Percentiles rank a stretch among this genome's conserved stretches.
Evolutionary conservation across 2,888 invertebrate species (phyloP).

Genomic region (Drosophila melanocephala): DNA sequence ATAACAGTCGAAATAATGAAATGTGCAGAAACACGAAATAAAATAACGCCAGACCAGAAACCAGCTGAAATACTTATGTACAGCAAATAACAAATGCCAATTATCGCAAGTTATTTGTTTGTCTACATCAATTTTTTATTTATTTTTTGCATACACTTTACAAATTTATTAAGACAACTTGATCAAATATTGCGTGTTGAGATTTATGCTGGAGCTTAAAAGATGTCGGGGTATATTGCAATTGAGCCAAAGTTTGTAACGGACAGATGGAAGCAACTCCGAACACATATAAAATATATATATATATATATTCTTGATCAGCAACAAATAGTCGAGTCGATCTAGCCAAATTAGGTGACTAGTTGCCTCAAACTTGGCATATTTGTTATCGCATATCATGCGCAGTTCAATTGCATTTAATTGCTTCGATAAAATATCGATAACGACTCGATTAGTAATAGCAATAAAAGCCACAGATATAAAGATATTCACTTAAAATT

Average conservation of each 20-base stretch:
- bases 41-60: slow-evolving; percentile 30
- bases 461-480: neutral
- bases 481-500: neutral
- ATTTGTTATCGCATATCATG: neutral
- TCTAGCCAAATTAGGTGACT: neutral
- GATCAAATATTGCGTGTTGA: neutral
- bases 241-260: neutral
- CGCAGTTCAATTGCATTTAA: neutral
- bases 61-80: slow-evolving; percentile 12
- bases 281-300: neutral
- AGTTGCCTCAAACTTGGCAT: neutral
- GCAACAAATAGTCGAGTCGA: neutral
- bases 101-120: neutral
- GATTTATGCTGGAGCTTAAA: neutral
- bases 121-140: neutral
- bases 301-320: neutral
- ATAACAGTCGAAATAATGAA: neutral
- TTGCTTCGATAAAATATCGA: neutral
- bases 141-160: neutral
- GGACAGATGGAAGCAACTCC: neutral
- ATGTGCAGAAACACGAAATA: slow-evolving; percentile 8
- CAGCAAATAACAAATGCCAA: slow-evolving; percentile 15
- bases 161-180: neutral
- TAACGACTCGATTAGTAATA: neutral
- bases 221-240: neutral